phyloP scores from a whole-genome alignment of 2,113 vertebrate genomes.

The Platichthys flesus region DNA sequence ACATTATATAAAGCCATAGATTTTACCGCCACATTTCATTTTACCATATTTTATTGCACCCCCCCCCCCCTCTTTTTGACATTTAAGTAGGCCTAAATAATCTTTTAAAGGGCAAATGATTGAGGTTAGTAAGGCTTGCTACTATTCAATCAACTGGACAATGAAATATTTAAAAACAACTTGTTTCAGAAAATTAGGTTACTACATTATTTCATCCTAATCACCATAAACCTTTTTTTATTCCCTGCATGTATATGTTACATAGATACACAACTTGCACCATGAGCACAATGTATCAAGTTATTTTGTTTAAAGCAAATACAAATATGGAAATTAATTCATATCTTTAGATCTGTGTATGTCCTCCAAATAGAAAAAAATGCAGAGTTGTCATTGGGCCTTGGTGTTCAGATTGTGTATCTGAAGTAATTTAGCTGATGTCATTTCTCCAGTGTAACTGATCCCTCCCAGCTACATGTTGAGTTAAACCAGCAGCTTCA shows the following conservation, averaged over 20 bases:
- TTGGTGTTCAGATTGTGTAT: conserved; percentile 18
- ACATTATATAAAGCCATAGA: background rate
- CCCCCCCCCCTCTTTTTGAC: conserved; percentile 5
- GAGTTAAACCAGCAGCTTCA: conserved; percentile 24
- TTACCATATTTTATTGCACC: conserved; percentile 12
- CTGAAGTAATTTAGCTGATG: conserved; percentile 16
- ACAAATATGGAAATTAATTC: too few relatives aligned
- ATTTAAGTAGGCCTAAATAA: conserved; percentile 35
- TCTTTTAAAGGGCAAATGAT: conserved; percentile 29
- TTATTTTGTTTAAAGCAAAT: too few relatives aligned
- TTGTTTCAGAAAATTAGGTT: too few relatives aligned
- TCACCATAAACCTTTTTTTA: too few relatives aligned
- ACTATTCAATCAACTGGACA: background rate
- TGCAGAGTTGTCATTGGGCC: conserved; percentile 19
- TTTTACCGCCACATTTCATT: conserved; percentile 6
- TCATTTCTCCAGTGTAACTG: conserved; percentile 10
- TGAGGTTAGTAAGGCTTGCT: background rate
- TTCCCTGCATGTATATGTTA: too few relatives aligned
- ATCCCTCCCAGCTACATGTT: conserved; percentile 23
- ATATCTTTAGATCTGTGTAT: too few relatives aligned
- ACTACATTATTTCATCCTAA: too few relatives aligned
- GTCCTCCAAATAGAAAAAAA: conserved; percentile 14
- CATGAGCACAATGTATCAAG: too few relatives aligned
- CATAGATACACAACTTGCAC: too few relatives aligned
- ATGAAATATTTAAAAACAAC: background rate